A percentile compares a stretch with the other conserved stretches of the same genome.
phyloP scores from a whole-genome alignment of 2,113 vertebrate species.

The Ahaetulla prasina region DNA sequence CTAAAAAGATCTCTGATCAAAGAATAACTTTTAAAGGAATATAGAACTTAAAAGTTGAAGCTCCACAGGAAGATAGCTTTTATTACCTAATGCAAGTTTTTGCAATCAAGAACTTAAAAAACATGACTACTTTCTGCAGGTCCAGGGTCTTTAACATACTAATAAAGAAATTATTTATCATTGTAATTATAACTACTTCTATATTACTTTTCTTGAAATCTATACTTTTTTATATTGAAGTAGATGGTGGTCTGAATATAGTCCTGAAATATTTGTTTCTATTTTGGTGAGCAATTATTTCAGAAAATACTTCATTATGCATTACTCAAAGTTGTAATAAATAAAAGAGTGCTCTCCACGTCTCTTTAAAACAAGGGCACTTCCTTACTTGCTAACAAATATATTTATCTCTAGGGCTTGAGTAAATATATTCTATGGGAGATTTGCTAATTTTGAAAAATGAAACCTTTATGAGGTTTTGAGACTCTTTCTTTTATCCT shows the following conservation, averaged over 20 bases:
- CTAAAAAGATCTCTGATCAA: not conserved
- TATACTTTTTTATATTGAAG: not conserved
- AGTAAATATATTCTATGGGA: not conserved
- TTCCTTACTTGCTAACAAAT: not conserved
- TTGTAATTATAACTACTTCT: not conserved
- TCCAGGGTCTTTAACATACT: not conserved
- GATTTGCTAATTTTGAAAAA: not conserved
- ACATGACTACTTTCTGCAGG: not conserved
- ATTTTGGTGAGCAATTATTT: not conserved
- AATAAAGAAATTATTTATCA: not conserved
- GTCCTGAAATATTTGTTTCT: not conserved
- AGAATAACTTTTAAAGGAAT: not conserved
- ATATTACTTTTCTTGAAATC: not conserved
- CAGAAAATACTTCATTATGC: not conserved
- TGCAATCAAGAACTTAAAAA: not conserved
- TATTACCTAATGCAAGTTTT: not conserved
- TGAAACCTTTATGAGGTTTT: not conserved
- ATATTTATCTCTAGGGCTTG: not conserved
- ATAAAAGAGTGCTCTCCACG: not conserved
- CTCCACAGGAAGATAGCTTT: not conserved
- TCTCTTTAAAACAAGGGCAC: not conserved
- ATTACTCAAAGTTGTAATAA: not conserved
- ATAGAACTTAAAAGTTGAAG: not conserved
- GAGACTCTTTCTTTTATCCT: constrained; percentile 23
- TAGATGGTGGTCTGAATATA: not conserved